Evolutionary conservation across 2,888 invertebrate genomes (phyloP).

Genomic region (Apamea anceps): DNA sequence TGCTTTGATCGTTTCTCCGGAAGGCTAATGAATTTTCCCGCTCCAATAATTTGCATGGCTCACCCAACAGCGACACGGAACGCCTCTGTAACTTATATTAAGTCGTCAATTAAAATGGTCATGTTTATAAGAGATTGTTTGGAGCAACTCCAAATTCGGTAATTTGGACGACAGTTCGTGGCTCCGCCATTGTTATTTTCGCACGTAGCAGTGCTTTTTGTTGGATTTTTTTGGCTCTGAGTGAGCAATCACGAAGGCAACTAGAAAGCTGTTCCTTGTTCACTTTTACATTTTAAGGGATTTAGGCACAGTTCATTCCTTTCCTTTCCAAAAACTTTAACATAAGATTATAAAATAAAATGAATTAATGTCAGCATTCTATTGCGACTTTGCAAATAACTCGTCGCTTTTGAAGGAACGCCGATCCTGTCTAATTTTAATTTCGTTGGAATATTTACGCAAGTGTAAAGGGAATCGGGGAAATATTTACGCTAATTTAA

Average conservation of each 20-base stretch:
- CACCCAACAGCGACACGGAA: constrained; percentile 70
- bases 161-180: constrained; percentile 54
- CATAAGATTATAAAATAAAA: constrained; percentile 26
- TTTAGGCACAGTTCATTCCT: neutral
- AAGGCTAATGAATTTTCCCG: constrained; percentile 87
- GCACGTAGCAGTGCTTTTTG: constrained; percentile 54
- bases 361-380: constrained; percentile 27
- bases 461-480: constrained; percentile 42
- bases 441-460: constrained; percentile 43
- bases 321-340: constrained; percentile 12
- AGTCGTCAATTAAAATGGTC: constrained; percentile 72
- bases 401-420: constrained; percentile 29
- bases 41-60: constrained; percentile 82
- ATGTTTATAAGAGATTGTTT: constrained; percentile 61
- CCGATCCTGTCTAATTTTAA: constrained; percentile 44
- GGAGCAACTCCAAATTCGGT: constrained; percentile 57
- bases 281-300: neutral
- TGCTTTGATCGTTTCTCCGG: constrained; percentile 89
- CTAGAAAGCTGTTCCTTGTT: constrained; percentile 13
- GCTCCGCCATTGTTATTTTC: constrained; percentile 52
- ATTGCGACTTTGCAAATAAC: constrained; percentile 33
- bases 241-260: constrained; percentile 43
- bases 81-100: constrained; percentile 71
- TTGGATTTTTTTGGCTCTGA: constrained; percentile 32
- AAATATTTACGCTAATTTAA: constrained; percentile 46